Evolutionary conservation across 2,888 invertebrate species (phyloP).

Genomic region (Cryptops parisi): DNA sequence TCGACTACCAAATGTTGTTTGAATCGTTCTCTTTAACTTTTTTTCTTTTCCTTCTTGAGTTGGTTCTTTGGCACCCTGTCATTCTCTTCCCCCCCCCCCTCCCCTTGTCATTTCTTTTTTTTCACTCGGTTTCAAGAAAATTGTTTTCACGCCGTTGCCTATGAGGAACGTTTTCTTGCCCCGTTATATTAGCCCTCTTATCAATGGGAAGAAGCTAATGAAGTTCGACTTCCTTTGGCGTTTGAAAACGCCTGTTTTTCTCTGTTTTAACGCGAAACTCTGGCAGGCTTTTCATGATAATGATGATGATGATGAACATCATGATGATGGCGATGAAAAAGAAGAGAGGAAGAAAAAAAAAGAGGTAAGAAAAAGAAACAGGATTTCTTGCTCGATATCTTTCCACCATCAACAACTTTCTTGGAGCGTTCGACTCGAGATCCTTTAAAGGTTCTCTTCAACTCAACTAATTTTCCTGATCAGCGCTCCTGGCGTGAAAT

Average conservation of each 20-base stretch:
- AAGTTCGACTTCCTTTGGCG: background rate
- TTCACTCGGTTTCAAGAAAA: background rate
- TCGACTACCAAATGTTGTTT: no score
- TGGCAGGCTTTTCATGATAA: no score
- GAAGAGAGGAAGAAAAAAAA: background rate
- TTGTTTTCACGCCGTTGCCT: background rate
- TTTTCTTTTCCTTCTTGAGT: no score
- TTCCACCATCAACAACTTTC: background rate
- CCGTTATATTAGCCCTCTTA: background rate
- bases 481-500: background rate
- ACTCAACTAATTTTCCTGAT: background rate
- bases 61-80: no score
- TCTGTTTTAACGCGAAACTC: no score
- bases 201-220: background rate
- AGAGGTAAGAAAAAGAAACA: background rate
- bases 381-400: background rate
- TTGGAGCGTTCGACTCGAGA: background rate
- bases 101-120: background rate
- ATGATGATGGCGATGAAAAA: no score
- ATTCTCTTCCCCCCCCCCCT: background rate
- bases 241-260: no score
- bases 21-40: no score
- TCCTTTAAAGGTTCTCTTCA: no score
- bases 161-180: background rate
- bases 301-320: no score